Evolutionary conservation across 2,113 vertebrate species (phyloP), one percentile per base, ranked within the genome.

Genomic region (Dicrurus megarhynchus): DNA sequence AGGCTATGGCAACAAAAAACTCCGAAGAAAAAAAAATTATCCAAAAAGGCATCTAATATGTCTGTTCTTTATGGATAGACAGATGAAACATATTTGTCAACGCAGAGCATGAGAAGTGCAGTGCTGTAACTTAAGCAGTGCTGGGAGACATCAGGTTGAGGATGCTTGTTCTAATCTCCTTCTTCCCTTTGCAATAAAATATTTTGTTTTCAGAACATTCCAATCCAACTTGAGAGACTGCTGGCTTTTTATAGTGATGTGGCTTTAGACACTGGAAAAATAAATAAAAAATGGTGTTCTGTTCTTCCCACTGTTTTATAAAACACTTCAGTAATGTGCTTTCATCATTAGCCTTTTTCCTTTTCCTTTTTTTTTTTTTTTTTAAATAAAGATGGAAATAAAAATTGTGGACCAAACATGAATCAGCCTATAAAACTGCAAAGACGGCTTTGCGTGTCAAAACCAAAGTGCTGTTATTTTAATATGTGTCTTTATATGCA

Each of bases 41-140:
- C 3, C 10, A 1, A 4, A 39, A 65, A 49, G 18, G 1, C 24
- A 37, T 71, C 33, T 67, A 23, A 6, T 50, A 0, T 50, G 8
- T 77, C 26, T 70, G 5, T 80, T 69, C 20, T 37, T 53, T 61
- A 11, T 52, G 44, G 11, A 32, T 37, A 41, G 46, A 30, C 4
- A 22, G n/a, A 26, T 63, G 32, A 77, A 93, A 81, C 6, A 0
- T n/a, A 19, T 17, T 89, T 92, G 28, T 61, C 13, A 74, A 20
- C 2, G 1, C 26, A 32, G 14, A 41, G 15, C 35, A 7, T 33
- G 11, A 49, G 12, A 59, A 15, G 14, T 69, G 11, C 12, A 19
- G 15, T 73, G 24, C 26, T 92, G 14, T 56, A 71, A 60, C 20
- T 87, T 37, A 83, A 41, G 32, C 24, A 79, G 3, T 1, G 0